Conservation (phyloP, 2,888 invertebrate species). For the Chrysodeixis includens region DNA sequence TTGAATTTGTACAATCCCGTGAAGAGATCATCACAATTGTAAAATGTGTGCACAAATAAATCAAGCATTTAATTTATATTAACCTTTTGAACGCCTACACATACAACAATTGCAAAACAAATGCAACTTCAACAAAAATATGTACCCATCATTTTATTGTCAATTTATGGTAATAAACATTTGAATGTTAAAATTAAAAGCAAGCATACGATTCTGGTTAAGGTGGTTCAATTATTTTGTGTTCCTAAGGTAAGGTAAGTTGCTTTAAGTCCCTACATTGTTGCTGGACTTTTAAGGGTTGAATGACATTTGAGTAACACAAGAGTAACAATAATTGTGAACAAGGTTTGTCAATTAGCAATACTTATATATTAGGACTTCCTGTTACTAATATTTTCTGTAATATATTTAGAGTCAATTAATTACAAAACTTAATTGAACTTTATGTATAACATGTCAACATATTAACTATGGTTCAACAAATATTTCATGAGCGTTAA, state of each 20-base stretch:
- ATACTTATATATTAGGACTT: not conserved
- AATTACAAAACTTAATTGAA: constrained; percentile 1
- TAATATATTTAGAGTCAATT: not conserved
- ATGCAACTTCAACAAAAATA: constrained; percentile 5
- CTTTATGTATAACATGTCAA: not conserved
- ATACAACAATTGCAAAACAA: not conserved
- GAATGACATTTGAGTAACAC: too few species aligned
- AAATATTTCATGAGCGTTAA: not conserved
- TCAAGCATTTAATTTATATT: constrained; percentile 16
- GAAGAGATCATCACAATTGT: constrained; percentile 17
- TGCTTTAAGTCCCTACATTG: too few species aligned
- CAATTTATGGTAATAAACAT: constrained; percentile 18
- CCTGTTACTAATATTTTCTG: not conserved
- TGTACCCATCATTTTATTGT: constrained; percentile 23
- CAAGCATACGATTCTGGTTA: not conserved
- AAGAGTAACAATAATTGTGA: not conserved
- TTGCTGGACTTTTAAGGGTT: too few species aligned
- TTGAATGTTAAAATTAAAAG: not conserved
- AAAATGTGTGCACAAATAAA: constrained; percentile 18
- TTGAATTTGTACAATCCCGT: constrained; percentile 37
- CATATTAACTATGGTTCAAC: not conserved
- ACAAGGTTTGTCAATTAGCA: not conserved
- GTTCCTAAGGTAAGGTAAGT: too few species aligned
- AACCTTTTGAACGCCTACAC: constrained; percentile 29
- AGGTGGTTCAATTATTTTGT: not conserved